Evolutionary conservation across 2,797 vertebrate genomes (phyloP), one percentile per base, ranked within the genome.

Genomic region (Mastacembelus armatus): DNA sequence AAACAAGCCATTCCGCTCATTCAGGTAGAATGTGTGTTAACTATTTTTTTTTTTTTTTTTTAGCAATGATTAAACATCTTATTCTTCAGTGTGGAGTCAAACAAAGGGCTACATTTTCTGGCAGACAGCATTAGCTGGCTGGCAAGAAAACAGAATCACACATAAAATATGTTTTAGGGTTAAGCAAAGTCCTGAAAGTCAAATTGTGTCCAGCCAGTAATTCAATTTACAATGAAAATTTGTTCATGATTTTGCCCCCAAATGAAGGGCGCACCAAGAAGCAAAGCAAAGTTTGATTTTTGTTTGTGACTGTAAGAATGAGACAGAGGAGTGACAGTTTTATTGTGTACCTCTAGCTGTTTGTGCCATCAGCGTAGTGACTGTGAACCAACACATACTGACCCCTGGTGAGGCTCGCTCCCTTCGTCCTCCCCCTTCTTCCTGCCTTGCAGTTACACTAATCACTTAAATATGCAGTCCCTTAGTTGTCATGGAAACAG

Each of bases 401-500:
- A 91, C 85, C 90, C 64, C 63, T 29, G 69, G 66, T 74, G 64
- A 79, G 38, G 33, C 71, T 52, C 68, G 2, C 43, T 62, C 55
- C 24, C 15, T 56, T n/a, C 7, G 32, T 61, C 43, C 51, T 63
- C 33, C 43, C 56, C 61, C n/a, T 33, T 24, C 11, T 36, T 57
- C 24, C 48, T 63, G 71, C 72, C 78, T 67, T 52, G 60, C 42
- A 68, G 76, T 84, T 59, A 70, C 66, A 70, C 75, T 85, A 88
- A 91, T 89, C 75, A 50, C 66, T 78, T 70, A 65, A 83, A 78
- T 74, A 76, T 79, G 73, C 71, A 57, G 71, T 70, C 74, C 73
- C 73, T 68, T 77, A 60, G 87, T 92, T 77, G 83, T 89, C 89
- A 92, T 89, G 87, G 90, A 84, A 90, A 92, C 88, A 10, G 48